A percentile compares a stretch with the other conserved stretches of the same genome.
Conservation (phyloP, 1,140 invertebrate species). For the Pogonognathellus flavescens region DNA sequence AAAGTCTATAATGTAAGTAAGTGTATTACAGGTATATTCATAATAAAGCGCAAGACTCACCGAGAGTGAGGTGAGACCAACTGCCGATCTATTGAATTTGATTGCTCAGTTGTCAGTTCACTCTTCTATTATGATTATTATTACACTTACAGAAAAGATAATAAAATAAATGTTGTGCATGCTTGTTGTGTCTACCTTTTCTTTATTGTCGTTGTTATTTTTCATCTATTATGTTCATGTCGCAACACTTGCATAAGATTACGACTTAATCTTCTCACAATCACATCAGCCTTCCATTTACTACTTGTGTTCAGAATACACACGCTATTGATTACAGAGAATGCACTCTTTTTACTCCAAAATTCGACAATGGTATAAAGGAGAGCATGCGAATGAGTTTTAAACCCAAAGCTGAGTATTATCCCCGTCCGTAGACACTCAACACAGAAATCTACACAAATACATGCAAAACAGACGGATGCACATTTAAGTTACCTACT, state of each 20-base stretch:
- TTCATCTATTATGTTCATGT: neutral
- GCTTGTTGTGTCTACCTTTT: neutral
- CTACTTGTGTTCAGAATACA: no score
- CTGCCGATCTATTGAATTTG: constrained; percentile 23
- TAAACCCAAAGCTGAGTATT: neutral
- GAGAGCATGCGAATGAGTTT: constrained; percentile 2
- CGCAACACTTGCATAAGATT: constrained; percentile 44
- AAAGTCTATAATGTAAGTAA: no score
- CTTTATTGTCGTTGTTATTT: neutral
- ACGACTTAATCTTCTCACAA: constrained; percentile 42
- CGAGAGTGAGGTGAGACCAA: constrained; percentile 21
- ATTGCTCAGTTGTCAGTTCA: neutral
- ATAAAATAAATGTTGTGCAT: no score
- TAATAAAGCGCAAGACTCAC: no score
- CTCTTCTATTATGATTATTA: neutral
- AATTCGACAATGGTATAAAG: constrained; percentile 36
- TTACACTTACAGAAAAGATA: no score
- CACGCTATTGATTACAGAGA: neutral
- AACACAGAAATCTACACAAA: neutral
- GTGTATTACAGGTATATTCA: neutral
- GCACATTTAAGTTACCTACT: no score
- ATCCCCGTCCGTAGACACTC: neutral
- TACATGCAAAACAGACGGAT: neutral
- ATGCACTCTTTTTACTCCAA: constrained; percentile 16
- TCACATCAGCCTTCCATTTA: constrained; percentile 11